phyloP scores from a whole-genome alignment of 1,140 invertebrate genomes.

The Coboldia fuscipes region DNA sequence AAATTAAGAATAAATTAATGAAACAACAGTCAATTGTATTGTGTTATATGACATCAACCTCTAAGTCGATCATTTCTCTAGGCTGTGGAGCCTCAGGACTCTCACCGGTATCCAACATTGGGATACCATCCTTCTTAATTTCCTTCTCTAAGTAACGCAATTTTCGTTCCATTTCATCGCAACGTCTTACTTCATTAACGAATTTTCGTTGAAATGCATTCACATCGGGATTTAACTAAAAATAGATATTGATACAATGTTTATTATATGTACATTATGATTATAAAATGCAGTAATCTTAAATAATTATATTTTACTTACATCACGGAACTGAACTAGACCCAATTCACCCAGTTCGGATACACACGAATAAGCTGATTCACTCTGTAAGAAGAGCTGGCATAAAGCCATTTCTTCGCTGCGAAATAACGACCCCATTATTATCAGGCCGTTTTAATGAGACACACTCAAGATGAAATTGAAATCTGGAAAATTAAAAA shows the following conservation, averaged over 20 bases:
- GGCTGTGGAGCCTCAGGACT: slow-evolving; percentile 96
- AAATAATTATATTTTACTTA: slow-evolving; percentile 32
- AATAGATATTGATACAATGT: not conserved
- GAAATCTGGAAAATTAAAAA: no score
- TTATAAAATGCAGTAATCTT: not conserved
- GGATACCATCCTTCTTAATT: slow-evolving; percentile 92
- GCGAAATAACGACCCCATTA: slow-evolving; percentile 61
- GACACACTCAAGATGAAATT: no score
- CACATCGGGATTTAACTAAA: slow-evolving; percentile 76
- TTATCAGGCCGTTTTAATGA: no score
- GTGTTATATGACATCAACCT: slow-evolving; percentile 31
- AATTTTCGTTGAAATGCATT: slow-evolving; percentile 93
- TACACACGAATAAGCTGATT: slow-evolving; percentile 73
- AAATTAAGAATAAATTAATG: slow-evolving; percentile 8
- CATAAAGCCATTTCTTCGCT: slow-evolving; percentile 75
- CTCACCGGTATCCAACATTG: slow-evolving; percentile 91
- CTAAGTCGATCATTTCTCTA: slow-evolving; percentile 97
- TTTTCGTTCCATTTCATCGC: slow-evolving; percentile 92
- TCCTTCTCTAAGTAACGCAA: slow-evolving; percentile 92
- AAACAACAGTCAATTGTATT: slow-evolving; percentile 1
- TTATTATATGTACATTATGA: not conserved
- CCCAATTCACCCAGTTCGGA: slow-evolving; percentile 76
- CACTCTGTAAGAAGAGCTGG: slow-evolving; percentile 75
- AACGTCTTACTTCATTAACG: slow-evolving; percentile 82
- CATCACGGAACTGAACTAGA: slow-evolving; percentile 76